Evolutionary conservation across 2,113 vertebrate genomes (phyloP), one percentile per base, ranked within the genome.

Genomic region (Leucoraja erinaceus): DNA sequence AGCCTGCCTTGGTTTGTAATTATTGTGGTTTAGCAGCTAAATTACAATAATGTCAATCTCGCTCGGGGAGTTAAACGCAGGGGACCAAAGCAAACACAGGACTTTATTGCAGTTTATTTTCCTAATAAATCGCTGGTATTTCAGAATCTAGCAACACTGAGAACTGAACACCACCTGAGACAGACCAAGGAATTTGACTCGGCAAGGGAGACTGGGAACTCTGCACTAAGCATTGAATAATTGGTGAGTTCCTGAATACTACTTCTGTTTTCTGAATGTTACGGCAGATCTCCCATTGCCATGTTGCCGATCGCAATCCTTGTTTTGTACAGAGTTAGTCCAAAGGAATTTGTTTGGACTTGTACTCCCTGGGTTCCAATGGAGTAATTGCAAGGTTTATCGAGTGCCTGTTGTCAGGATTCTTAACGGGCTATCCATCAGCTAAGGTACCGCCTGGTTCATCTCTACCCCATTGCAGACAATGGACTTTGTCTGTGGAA

Each of bases 61-160:
- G 12, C 16, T 68, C 66, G 38, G 86, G 88, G 63, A 70, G 63
- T 66, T 90, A 63, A 70, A 90, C 33, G 16, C 63, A 38, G 33
- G 5, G 59, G 9, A 61, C 54, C 12, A 63, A 5, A 88, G n/a
- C 59, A 91, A 91, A 91, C 63, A 70, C 33, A 74, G 90, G 33
- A 91, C 88, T 91, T 70, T 38, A 91, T 91, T 68, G n/a, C 8
- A 72, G 59, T 63, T 31, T 33, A 63, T 14, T 88, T 88, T 88
- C 59, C 25, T 72, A 47, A 88, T 66, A 7, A 88, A 72, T 54
- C 38, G 54, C 66, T 11, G 7, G 7, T 90, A 18, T 31, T 25
- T 90, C 68, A 38, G 33, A 70, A 70, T 0, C 66, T 31, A 68
- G 5, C 90, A 47, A 91, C 7, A 18, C 68, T 9, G 68, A 7